Conservation (phyloP, 2,888 invertebrate genomes). For the Cyclophora punctaria region DNA sequence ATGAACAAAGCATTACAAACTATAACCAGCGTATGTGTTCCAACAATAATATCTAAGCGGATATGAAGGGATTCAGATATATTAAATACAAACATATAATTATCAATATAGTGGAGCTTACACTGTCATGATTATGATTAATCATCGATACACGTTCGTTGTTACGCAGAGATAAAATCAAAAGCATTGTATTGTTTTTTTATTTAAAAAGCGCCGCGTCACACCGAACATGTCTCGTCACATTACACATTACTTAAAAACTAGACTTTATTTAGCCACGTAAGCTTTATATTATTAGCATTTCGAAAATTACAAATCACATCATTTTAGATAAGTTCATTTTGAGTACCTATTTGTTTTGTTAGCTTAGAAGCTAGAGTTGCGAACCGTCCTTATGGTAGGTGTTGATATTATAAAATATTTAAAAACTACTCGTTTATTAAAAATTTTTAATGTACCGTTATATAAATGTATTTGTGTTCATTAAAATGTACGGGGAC, state of each 20-base stretch:
- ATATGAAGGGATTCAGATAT: constrained; percentile 62
- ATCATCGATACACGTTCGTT: constrained; percentile 15
- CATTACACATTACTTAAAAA: constrained; percentile 50
- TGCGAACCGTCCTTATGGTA: constrained; percentile 32
- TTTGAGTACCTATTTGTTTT: constrained; percentile 53
- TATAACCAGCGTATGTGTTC: constrained; percentile 5
- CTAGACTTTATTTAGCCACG: constrained; percentile 58
- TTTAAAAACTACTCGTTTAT: neutral
- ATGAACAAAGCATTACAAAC: too few species aligned
- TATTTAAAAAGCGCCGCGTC: constrained; percentile 14
- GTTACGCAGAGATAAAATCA: constrained; percentile 16
- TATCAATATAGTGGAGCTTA: constrained; percentile 42
- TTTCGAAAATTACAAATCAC: constrained; percentile 49
- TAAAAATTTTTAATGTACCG: neutral
- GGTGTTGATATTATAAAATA: constrained; percentile 6
- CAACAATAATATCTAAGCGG: constrained; percentile 56
- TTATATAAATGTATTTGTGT: neutral
- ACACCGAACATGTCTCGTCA: constrained; percentile 26
- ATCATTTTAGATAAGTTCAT: constrained; percentile 24
- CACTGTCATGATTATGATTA: constrained; percentile 44
- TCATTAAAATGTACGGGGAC: constrained; percentile 13
- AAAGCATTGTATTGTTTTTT: constrained; percentile 10
- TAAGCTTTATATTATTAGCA: constrained; percentile 57
- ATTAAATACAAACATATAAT: constrained; percentile 36
- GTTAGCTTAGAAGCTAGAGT: constrained; percentile 42